Conservation (phyloP, 2,797 vertebrate species). For the Crocidura indochinensis region DNA sequence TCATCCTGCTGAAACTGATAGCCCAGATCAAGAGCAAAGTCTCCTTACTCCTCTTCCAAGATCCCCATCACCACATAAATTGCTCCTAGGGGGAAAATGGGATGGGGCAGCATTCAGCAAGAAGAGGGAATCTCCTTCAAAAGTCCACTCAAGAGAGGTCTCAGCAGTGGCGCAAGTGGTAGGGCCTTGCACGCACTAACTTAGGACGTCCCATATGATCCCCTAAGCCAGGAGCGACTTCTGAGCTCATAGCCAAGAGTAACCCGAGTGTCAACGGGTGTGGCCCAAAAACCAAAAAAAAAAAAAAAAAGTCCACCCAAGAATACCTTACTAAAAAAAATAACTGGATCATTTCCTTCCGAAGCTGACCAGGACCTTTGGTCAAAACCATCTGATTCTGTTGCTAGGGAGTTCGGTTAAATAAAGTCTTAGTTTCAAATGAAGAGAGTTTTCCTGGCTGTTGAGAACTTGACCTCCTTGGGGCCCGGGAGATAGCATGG, state of each 20-base stretch:
- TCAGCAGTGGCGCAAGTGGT: too few species aligned
- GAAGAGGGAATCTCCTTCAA: neutral
- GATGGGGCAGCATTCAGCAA: neutral
- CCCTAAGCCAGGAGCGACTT: too few species aligned
- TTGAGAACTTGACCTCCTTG: slow-evolving; percentile 37
- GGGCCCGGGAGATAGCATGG: too few species aligned
- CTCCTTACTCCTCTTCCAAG: slow-evolving; percentile 8
- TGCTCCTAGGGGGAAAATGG: neutral
- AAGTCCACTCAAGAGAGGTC: neutral
- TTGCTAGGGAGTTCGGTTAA: neutral
- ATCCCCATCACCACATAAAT: neutral
- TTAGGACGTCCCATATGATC: too few species aligned
- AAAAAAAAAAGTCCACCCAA: too few species aligned
- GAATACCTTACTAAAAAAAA: neutral
- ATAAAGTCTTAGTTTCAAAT: neutral
- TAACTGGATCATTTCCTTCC: neutral
- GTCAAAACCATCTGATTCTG: neutral
- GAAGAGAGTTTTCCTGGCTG: neutral
- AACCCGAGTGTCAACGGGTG: too few species aligned
- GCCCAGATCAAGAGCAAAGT: slow-evolving; percentile 22
- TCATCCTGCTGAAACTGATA: slow-evolving; percentile 67
- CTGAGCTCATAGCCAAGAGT: too few species aligned
- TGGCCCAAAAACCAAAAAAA: too few species aligned
- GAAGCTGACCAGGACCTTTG: neutral
- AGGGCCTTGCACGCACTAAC: too few species aligned